Evolutionary conservation across 2,888 invertebrate species (phyloP).

Genomic region (Trisateles emortualis): DNA sequence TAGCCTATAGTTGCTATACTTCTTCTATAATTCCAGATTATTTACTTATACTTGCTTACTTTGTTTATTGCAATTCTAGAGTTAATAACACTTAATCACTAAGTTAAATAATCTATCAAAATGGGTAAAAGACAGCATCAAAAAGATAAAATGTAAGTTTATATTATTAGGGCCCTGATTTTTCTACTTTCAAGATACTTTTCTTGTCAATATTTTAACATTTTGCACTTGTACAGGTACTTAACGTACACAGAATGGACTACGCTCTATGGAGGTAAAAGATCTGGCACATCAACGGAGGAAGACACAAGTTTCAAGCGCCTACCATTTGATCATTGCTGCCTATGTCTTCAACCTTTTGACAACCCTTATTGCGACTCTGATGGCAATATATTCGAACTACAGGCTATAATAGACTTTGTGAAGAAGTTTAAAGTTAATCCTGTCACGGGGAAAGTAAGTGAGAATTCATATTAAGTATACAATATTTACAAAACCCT

Average conservation of each 20-base stretch:
- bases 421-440: constrained; percentile 96
- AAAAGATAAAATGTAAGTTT: constrained; percentile 95
- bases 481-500: neutral
- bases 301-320: constrained; percentile 95
- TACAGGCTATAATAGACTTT: constrained; percentile 94
- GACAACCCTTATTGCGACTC: constrained; percentile 96
- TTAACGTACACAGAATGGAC: constrained; percentile 96
- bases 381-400: constrained; percentile 97
- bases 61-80: neutral
- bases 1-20: no score
- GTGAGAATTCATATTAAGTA: constrained; percentile 1
- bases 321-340: constrained; percentile 97
- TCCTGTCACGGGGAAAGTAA: constrained; percentile 96
- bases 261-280: constrained; percentile 96
- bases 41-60: no score
- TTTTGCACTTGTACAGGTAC: constrained; percentile 86
- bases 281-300: constrained; percentile 89
- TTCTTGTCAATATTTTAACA: neutral
- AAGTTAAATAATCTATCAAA: constrained; percentile 60
- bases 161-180: no score
- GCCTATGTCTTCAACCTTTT: constrained; percentile 96
- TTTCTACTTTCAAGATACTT: neutral
- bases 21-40: no score
- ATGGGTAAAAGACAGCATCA: constrained; percentile 98
- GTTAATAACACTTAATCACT: neutral